These are phyloP conservation scores for Danio albolineatus DNA, from an alignment of 2,797 vertebrate genomes.

Conservation along the genomic window DNA sequence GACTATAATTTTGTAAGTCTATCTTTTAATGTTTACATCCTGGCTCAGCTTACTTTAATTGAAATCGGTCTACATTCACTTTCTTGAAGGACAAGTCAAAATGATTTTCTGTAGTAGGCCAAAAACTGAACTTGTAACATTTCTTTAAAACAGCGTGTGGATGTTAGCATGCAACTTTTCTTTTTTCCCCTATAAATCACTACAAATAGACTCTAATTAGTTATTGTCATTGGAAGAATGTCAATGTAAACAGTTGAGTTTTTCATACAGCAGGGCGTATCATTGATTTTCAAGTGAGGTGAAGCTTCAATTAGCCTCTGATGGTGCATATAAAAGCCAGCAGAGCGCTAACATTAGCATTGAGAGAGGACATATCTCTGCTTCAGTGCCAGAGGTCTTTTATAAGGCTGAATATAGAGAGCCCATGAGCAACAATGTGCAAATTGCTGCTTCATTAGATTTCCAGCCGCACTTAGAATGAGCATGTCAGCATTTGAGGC, in stretches of 20 bases:
- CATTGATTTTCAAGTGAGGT: conserved; percentile 9
- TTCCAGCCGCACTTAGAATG: conserved; percentile 60
- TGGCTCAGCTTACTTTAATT: not conserved
- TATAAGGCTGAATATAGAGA: conserved; percentile 53
- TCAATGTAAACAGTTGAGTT: not conserved
- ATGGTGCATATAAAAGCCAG: conserved; percentile 36
- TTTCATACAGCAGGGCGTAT: not conserved
- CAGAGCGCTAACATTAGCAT: conserved; percentile 20
- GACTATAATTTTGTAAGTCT: not conserved
- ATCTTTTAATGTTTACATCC: conserved; percentile 1
- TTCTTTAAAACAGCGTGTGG: not conserved
- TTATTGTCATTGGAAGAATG: not conserved
- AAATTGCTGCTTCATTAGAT: conserved; percentile 66
- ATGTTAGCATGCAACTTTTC: not conserved
- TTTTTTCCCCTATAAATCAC: not conserved
- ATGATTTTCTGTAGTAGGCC: not conserved
- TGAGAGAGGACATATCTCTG: conserved; percentile 35
- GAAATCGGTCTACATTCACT: not conserved
- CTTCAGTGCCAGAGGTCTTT: conserved; percentile 51
- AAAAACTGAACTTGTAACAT: not conserved
- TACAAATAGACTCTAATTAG: not conserved
- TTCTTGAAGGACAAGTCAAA: not conserved
- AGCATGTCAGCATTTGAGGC: conserved; percentile 60
- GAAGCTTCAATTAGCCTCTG: conserved; percentile 27
- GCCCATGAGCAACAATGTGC: conserved; percentile 56